phyloP scores from a whole-genome alignment of 1,140 invertebrate genomes.

The Drosophila sp. region DNA sequence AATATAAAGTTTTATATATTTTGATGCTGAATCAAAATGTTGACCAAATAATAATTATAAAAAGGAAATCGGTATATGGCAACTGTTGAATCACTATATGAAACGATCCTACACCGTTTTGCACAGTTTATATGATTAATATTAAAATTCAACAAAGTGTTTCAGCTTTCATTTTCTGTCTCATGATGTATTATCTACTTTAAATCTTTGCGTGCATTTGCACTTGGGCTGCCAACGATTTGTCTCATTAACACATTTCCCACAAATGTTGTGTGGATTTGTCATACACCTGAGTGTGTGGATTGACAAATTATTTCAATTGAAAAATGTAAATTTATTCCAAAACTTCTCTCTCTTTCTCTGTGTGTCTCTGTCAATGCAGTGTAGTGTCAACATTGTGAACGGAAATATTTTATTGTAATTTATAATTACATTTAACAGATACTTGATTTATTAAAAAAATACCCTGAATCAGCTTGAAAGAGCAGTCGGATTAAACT shows the following conservation, averaged over 20 bases:
- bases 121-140: no score
- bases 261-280: slow-evolving; percentile 44
- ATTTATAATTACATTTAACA: slow-evolving; percentile 62
- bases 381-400: slow-evolving; percentile 29
- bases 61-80: no score
- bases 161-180: background rate
- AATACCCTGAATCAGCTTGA: slow-evolving; percentile 43
- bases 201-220: slow-evolving; percentile 2
- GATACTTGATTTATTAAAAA: slow-evolving; percentile 58
- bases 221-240: slow-evolving; percentile 32
- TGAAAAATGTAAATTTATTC: slow-evolving; percentile 69
- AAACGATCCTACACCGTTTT: no score
- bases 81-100: no score
- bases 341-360: slow-evolving; percentile 12
- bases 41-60: no score
- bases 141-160: no score
- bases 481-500: slow-evolving; percentile 5
- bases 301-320: slow-evolving; percentile 62
- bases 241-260: slow-evolving; percentile 50
- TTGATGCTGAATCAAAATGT: no score
- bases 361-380: no score
- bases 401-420: slow-evolving; percentile 75
- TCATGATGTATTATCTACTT: slow-evolving; percentile 1
- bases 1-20: no score
- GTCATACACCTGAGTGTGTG: slow-evolving; percentile 38